These are phyloP conservation scores for Sphaeramia orbicularis DNA, from an alignment of 2,797 vertebrate genomes.

Conservation along the genomic window DNA sequence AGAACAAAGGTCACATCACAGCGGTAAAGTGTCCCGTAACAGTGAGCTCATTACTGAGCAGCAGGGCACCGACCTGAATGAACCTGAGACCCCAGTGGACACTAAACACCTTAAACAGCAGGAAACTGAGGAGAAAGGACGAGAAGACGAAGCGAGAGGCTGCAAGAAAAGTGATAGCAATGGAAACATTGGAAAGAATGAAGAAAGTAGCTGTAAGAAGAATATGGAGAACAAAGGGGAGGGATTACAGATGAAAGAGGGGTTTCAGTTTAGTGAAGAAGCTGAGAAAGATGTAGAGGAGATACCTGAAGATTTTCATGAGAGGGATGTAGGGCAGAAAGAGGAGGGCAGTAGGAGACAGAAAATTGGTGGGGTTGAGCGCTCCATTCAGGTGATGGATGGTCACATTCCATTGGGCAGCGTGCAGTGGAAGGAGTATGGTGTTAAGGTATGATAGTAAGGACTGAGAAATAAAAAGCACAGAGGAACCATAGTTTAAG, in stretches of 20 bases:
- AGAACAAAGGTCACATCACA: conserved; percentile 11
- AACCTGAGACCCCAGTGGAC: conserved; percentile 12
- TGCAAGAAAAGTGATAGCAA: not conserved
- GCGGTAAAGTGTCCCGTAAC: conserved; percentile 4
- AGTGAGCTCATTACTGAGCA: conserved; percentile 19
- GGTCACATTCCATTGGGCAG: conserved; percentile 57
- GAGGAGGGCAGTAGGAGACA: conserved; percentile 6
- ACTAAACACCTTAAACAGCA: conserved; percentile 7
- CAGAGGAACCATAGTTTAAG: not conserved
- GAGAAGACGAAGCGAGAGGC: not conserved
- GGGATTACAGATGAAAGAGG: conserved; percentile 1
- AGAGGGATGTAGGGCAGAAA: not conserved
- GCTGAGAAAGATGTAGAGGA: conserved; percentile 1
- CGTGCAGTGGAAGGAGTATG: conserved; percentile 45
- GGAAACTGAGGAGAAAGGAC: not conserved
- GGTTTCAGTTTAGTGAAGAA: conserved; percentile 1
- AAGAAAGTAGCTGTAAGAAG: not conserved
- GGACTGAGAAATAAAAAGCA: not conserved
- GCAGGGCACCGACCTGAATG: not conserved
- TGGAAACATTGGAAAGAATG: not conserved
- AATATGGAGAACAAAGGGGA: conserved; percentile 1
- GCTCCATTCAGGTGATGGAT: conserved; percentile 58
- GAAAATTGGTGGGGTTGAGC: not conserved
- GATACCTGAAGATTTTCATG: not conserved
- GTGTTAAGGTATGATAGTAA: conserved; percentile 9